phyloP scores from a whole-genome alignment of 2,888 invertebrate species.

The Sepiola atlantica region DNA sequence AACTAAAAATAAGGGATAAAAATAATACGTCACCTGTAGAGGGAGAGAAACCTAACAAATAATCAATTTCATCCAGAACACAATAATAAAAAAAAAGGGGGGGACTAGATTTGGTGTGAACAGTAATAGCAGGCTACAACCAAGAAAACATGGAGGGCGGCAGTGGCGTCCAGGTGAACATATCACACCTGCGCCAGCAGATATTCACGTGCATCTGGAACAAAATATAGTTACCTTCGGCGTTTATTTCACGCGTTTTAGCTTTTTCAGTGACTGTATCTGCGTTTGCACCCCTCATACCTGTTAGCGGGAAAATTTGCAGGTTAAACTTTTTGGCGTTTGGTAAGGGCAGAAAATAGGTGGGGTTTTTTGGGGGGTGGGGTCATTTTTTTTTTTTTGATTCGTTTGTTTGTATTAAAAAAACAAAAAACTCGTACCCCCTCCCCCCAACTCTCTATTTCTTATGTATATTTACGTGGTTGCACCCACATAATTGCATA shows the following conservation, averaged over 20 bases:
- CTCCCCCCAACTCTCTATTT: too few relatives aligned
- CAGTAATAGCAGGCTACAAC: constrained; percentile 42
- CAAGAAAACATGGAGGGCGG: constrained; percentile 37
- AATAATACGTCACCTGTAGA: background rate
- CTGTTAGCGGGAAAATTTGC: constrained; percentile 35
- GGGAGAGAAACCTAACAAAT: background rate
- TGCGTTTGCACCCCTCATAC: constrained; percentile 42
- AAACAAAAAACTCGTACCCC: too few relatives aligned
- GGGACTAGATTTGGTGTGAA: background rate
- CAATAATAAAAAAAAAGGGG: background rate
- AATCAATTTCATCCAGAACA: background rate
- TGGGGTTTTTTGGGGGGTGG: too few relatives aligned
- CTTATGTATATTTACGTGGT: background rate
- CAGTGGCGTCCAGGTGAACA: background rate
- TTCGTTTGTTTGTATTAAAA: background rate
- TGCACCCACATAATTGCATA: background rate
- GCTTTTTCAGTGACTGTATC: constrained; percentile 47
- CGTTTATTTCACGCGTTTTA: constrained; percentile 45
- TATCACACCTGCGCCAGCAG: constrained; percentile 38
- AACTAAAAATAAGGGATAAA: background rate
- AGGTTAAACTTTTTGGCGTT: background rate
- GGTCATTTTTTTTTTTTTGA: background rate
- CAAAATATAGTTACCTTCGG: constrained; percentile 43
- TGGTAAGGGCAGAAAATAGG: background rate
- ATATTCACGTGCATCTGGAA: constrained; percentile 41